Evolutionary conservation across 2,113 vertebrate genomes (phyloP).

Genomic region (Gallinago jamesoni): DNA sequence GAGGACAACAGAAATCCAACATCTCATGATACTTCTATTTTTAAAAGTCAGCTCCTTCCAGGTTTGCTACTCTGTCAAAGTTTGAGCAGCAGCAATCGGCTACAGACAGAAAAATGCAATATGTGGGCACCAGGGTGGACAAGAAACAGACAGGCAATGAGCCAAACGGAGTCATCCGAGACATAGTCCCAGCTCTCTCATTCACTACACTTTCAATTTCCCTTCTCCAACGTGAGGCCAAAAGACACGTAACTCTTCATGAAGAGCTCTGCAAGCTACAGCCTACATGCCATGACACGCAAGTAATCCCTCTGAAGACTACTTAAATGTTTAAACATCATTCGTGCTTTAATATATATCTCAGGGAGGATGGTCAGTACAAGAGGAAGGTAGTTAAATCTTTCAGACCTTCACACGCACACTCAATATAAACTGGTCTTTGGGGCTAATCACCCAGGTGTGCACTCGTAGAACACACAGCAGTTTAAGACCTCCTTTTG

Average conservation of each 20-base stretch:
- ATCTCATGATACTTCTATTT: neutral
- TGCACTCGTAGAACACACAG: neutral
- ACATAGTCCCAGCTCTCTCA: neutral
- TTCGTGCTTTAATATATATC: neutral
- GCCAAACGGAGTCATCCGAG: neutral
- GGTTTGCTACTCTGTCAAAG: neutral
- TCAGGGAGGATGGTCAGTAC: accelerated
- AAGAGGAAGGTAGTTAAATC: neutral
- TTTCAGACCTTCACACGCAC: neutral
- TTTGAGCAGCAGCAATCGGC: neutral
- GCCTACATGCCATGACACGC: neutral
- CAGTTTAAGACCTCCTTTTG: neutral
- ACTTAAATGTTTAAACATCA: neutral
- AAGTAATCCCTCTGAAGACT: slow-evolving; percentile 41
- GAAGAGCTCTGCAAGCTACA: neutral
- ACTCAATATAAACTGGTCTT: accelerated
- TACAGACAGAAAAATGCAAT: neutral
- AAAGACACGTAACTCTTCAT: neutral
- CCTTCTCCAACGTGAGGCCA: neutral
- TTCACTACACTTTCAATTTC: neutral
- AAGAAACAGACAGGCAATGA: neutral
- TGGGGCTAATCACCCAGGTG: neutral
- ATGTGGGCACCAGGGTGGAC: neutral
- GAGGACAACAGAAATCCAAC: neutral
- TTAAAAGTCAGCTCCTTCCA: neutral